Evolutionary conservation across 2,113 vertebrate genomes (phyloP).

Genomic region (Callipepla californica): DNA sequence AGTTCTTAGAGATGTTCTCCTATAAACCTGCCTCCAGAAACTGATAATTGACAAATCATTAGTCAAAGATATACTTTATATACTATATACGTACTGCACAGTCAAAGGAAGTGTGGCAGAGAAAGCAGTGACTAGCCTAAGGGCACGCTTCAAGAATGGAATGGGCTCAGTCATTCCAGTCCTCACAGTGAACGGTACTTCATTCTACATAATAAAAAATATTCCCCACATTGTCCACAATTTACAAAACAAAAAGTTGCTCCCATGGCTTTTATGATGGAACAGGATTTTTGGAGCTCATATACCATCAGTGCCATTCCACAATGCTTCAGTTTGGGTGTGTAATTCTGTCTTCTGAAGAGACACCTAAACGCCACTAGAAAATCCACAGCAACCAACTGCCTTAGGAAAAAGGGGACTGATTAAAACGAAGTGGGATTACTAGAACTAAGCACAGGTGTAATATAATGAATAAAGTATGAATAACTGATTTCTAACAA

Average conservation of each 20-base stretch:
- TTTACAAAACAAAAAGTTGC: background rate
- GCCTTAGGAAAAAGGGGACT: background rate
- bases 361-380: background rate
- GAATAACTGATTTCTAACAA: background rate
- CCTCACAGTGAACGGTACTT: background rate
- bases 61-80: background rate
- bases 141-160: background rate
- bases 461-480: background rate
- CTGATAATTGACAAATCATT: background rate
- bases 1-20: background rate
- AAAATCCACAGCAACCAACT: background rate
- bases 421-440: background rate
- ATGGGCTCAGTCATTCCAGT: background rate
- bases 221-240: background rate
- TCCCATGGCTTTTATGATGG: background rate
- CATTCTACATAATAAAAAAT: background rate
- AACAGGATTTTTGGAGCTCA: background rate
- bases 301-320: background rate
- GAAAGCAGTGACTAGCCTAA: background rate
- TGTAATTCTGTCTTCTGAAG: background rate
- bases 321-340: background rate
- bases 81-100: background rate
- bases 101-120: background rate
- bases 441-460: background rate
- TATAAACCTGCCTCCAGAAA: background rate